Evolutionary conservation across 2,888 invertebrate species (phyloP), one percentile per base, ranked within the genome.

Genomic region (Margaritifera margaritifera): DNA sequence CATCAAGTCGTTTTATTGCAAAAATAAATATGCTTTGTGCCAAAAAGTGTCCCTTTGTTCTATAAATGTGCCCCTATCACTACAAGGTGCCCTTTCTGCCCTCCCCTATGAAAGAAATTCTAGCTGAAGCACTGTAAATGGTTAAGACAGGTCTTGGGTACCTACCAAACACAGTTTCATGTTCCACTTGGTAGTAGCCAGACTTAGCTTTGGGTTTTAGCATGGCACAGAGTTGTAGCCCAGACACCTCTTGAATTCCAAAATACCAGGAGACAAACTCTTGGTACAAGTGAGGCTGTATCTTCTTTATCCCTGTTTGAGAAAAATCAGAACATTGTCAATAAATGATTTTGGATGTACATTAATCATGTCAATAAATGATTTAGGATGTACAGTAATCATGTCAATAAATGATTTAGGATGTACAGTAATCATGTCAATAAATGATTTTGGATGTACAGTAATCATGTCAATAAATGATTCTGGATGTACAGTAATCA

Each of bases 121-220:
- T 11, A 42, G 42, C 11, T 11, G 42, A 42, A 42, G 42, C 42
- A 31, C 22, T 22, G 3, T 60, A 42, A 20, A 31, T 27, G 15
- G 25, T 18, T 25, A 25, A 20, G 4, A 31, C 22, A 42, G 42
- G 42, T 15, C 54, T 19, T n/a, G n/a, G n/a, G n/a, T n/a, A n/a
- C n/a, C n/a, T n/a, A 31, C 68, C 71, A 66, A 79, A 75, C 11
- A 63, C n/a, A 8, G 73, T 69, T 24, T 62, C 53, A 62, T 79
- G 74, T 42, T 77, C 79, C 19, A 79, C 70, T 18, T 74, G 72
- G 54, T 79, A 79, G 64, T 79, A 79, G 2, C 79, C 79, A 27
- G 67, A 66, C n/a, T 64, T 59, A 22, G 69, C 69, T 60, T 74
- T 77, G 31, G 65, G 67, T 53, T 74, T 72, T 22, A 62, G 50